Percentiles rank a stretch among this genome's conserved stretches.
phyloP scores from a whole-genome alignment of 2,888 invertebrate species.

The Brachyopa scutellaris region DNA sequence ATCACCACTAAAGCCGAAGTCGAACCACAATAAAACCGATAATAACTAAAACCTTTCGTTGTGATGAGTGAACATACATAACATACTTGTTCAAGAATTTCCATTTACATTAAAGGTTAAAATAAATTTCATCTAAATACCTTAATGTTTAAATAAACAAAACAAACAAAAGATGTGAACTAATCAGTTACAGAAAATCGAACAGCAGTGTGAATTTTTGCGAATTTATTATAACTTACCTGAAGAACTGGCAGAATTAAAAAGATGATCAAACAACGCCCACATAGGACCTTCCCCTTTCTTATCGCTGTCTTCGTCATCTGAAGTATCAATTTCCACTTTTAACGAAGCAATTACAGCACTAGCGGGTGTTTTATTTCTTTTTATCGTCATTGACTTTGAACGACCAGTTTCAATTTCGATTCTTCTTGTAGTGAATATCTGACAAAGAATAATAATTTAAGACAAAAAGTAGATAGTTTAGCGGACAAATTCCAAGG shows the following conservation, averaged over 20 bases:
- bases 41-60: too few relatives aligned
- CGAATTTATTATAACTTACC: conserved; percentile 77
- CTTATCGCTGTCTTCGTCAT: conserved; percentile 84
- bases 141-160: background rate
- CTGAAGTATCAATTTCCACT: conserved; percentile 85
- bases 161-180: too few relatives aligned
- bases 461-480: background rate
- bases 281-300: conserved; percentile 91
- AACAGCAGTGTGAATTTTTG: background rate
- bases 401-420: conserved; percentile 89
- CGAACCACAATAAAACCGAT: too few relatives aligned
- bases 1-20: too few relatives aligned
- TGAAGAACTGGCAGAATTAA: conserved; percentile 84
- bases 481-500: too few relatives aligned
- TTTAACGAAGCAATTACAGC: conserved; percentile 84
- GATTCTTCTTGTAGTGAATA: conserved; percentile 86
- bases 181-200: background rate
- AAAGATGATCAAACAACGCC: conserved; percentile 93
- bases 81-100: too few relatives aligned
- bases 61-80: too few relatives aligned
- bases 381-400: conserved; percentile 84
- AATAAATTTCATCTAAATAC: too few relatives aligned
- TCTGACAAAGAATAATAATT: conserved; percentile 79
- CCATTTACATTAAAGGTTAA: too few relatives aligned
- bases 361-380: conserved; percentile 82